Evolutionary conservation across 2,888 invertebrate genomes (phyloP), one percentile per base, ranked within the genome.

Genomic region (Ormyrus pomaceus): DNA sequence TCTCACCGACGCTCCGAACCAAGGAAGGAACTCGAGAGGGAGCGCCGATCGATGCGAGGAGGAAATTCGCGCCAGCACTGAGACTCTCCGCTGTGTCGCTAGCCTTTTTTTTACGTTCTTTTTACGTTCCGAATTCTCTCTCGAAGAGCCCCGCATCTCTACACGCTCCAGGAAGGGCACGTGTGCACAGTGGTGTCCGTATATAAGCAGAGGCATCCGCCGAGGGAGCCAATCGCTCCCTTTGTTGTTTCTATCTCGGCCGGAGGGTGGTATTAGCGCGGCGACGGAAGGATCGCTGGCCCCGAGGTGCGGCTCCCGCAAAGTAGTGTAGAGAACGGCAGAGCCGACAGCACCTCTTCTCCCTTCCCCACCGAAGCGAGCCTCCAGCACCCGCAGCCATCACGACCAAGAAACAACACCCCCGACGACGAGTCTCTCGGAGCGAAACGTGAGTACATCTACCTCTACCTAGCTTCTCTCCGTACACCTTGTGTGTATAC

Each of bases 31-130:
- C 34, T 34, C 6, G 7, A 13, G 13, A 61, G 55, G 34, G 5
- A 19, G 7, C 53, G 50, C 13, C 70, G 71, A 77, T 77, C 77
- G 77, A 77, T 77, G 77, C 77, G 62, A 71, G 56, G 71, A 13
- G 65, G 46, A 58, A 62, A 19, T 58, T 56, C 71, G 71, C 61
- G 59, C 11, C 56, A 65, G 56, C 56, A 11, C 45, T n/a, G 34
- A 53, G 34, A 34, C 34, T 34, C 34, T 34, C 34, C 34, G 34
- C 34, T 34, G 34, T 34, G 34, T 34, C 34, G 34, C 34, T 34
- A 2, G 34, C 34, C 34, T 34, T 34, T 34, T 34, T 34, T 34
- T 34, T 34, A 34, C 34, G 34, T 34, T 34, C 34, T 34, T 34
- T 34, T 34, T 34, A 2, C 34, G 34, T 34, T 34, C 34, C 34